Evolutionary conservation across 2,797 vertebrate genomes (phyloP).

Genomic region (Rhinogobio ventralis): DNA sequence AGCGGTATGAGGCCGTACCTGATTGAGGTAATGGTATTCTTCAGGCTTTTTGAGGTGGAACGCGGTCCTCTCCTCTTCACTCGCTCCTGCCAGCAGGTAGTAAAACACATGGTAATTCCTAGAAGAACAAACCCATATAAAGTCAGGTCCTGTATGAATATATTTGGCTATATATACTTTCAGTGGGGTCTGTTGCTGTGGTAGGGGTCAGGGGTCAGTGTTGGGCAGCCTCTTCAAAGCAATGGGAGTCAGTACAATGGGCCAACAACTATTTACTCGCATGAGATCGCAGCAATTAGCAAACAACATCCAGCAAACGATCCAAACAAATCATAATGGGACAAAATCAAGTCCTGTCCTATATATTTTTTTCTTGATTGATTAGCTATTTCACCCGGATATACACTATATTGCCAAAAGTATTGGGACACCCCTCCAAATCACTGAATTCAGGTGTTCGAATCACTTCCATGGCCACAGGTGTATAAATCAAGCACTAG

Average conservation of each 20-base stretch:
- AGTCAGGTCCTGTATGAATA: not conserved
- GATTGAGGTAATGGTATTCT: conserved; percentile 98
- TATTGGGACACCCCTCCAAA: too few relatives aligned
- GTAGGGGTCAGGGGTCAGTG: not conserved
- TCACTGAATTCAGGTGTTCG: too few relatives aligned
- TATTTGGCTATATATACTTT: not conserved
- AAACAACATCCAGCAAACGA: not conserved
- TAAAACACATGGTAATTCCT: conserved; percentile 99
- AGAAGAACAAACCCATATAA: conserved; percentile 36
- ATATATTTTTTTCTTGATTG: not conserved
- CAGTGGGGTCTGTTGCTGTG: not conserved
- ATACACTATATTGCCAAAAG: too few relatives aligned
- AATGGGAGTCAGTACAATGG: not conserved
- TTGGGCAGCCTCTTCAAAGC: not conserved
- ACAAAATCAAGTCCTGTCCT: not conserved
- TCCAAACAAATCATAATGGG: not conserved
- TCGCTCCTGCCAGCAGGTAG: conserved; percentile 97
- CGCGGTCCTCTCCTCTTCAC: conserved; percentile 89
- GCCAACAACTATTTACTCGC: not conserved
- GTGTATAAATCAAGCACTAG: too few relatives aligned
- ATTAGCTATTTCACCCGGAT: not conserved
- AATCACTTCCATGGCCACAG: too few relatives aligned
- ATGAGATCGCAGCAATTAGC: not conserved
- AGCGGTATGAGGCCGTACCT: conserved; percentile 79
- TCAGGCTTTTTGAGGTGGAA: conserved; percentile 96